Conservation (phyloP, 1,140 invertebrate species). For the Hirudo medicinalis region DNA sequence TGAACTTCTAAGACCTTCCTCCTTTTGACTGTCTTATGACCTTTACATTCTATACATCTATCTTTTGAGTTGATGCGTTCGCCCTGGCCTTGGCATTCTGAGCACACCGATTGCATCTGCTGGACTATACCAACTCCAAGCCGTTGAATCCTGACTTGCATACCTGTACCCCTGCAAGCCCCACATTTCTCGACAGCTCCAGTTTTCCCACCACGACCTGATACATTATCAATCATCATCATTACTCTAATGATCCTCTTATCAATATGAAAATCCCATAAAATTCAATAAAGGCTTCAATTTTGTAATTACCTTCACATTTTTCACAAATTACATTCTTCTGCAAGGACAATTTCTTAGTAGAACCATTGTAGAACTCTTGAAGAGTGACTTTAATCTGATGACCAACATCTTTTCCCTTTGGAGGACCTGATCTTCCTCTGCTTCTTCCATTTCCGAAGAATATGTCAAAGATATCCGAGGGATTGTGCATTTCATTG, state of each 20-base stretch:
- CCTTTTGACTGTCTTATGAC: constrained; percentile 75
- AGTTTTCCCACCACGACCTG: constrained; percentile 66
- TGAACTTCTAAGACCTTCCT: constrained; percentile 93
- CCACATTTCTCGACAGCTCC: constrained; percentile 73
- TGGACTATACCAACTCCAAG: constrained; percentile 89
- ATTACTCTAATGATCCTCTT: neutral
- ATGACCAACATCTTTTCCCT: constrained; percentile 33
- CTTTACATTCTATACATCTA: constrained; percentile 79
- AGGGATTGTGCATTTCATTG: constrained; percentile 72
- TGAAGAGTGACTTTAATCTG: constrained; percentile 57
- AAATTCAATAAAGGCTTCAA: constrained; percentile 8
- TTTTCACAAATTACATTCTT: constrained; percentile 95
- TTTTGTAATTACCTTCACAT: constrained; percentile 65
- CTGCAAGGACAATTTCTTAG: constrained; percentile 81
- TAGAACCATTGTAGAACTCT: constrained; percentile 89
- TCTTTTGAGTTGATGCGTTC: constrained; percentile 75
- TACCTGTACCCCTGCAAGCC: constrained; percentile 75
- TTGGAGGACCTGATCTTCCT: constrained; percentile 31
- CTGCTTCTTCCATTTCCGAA: constrained; percentile 54
- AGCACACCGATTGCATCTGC: constrained; percentile 79
- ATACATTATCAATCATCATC: constrained; percentile 20
- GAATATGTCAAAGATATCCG: constrained; percentile 99
- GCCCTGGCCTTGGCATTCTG: constrained; percentile 72
- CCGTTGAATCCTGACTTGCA: constrained; percentile 78
- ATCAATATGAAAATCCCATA: neutral